These are phyloP conservation scores for Syritta pipiens DNA, from an alignment of 2,888 invertebrate species.

Conservation along the genomic window DNA sequence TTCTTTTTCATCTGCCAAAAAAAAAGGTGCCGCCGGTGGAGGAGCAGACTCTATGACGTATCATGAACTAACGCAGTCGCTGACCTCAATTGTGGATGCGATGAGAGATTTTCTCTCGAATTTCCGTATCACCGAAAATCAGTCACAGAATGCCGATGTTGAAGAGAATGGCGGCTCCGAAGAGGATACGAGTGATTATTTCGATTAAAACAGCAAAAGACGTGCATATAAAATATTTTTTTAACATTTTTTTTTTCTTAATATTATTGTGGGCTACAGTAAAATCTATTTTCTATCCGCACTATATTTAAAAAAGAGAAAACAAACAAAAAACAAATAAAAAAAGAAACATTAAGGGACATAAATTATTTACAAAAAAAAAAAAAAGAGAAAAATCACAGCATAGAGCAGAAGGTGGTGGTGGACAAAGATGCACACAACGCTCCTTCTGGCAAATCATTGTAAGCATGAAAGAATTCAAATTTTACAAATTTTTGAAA, in stretches of 20 bases:
- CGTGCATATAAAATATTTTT: slow-evolving; percentile 14
- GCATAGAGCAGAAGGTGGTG: not conserved
- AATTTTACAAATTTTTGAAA: slow-evolving; percentile 24
- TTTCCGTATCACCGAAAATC: slow-evolving; percentile 82
- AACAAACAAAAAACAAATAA: not conserved
- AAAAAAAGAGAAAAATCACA: no score
- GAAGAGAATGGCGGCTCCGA: slow-evolving; percentile 81
- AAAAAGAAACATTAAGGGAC: not conserved
- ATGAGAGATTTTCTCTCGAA: slow-evolving; percentile 86
- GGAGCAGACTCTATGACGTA: slow-evolving; percentile 77
- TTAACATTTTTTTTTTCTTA: slow-evolving; percentile 1
- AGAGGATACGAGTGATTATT: slow-evolving; percentile 80
- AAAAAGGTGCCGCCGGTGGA: slow-evolving; percentile 74
- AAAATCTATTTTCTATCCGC: slow-evolving; percentile 24
- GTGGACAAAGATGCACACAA: not conserved
- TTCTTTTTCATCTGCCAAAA: not conserved
- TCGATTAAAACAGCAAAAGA: slow-evolving; percentile 71
- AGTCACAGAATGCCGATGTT: slow-evolving; percentile 77
- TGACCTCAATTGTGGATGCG: slow-evolving; percentile 85
- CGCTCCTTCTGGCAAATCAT: not conserved
- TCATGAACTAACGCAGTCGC: slow-evolving; percentile 82
- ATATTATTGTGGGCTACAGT: slow-evolving; percentile 22
- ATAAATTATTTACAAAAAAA: slow-evolving; percentile 15
- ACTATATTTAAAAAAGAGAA: no score
- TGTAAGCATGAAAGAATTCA: slow-evolving; percentile 33